Conservation (phyloP, 2,888 invertebrate species). For the Apeira syringaria region DNA sequence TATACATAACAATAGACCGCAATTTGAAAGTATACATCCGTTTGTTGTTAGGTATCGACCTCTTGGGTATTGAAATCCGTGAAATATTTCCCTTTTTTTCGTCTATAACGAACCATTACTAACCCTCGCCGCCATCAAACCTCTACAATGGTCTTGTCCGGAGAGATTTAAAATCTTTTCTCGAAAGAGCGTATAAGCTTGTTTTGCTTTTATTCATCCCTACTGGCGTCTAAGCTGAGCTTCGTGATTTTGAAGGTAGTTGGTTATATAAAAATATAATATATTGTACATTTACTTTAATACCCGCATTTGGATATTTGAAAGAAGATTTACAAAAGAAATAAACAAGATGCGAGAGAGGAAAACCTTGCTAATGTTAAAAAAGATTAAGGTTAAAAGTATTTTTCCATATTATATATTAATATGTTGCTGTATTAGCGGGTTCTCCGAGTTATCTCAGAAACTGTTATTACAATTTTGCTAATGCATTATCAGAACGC, state of each 20-base stretch:
- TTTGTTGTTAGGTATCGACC: slow-evolving; percentile 21
- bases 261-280: neutral
- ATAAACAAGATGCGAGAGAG: too few species aligned
- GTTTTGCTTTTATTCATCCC: slow-evolving; percentile 31
- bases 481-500: too few species aligned
- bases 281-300: neutral
- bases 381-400: too few species aligned
- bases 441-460: too few species aligned
- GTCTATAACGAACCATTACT: slow-evolving; percentile 51
- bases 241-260: slow-evolving; percentile 11
- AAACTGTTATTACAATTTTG: too few species aligned
- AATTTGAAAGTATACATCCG: slow-evolving; percentile 18
- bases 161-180: slow-evolving; percentile 34
- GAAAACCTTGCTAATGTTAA: too few species aligned
- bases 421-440: too few species aligned
- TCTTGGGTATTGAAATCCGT: slow-evolving; percentile 40
- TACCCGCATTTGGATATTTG: too few species aligned
- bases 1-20: slow-evolving; percentile 14
- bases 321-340: too few species aligned
- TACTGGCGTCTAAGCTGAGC: slow-evolving; percentile 19
- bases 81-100: slow-evolving; percentile 51
- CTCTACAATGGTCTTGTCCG: slow-evolving; percentile 41
- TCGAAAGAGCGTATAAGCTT: slow-evolving; percentile 25
- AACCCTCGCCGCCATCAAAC: slow-evolving; percentile 47
- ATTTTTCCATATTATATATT: too few species aligned